Conservation (phyloP, 2,797 vertebrate genomes). For the Pseudomugil gertrudae region DNA sequence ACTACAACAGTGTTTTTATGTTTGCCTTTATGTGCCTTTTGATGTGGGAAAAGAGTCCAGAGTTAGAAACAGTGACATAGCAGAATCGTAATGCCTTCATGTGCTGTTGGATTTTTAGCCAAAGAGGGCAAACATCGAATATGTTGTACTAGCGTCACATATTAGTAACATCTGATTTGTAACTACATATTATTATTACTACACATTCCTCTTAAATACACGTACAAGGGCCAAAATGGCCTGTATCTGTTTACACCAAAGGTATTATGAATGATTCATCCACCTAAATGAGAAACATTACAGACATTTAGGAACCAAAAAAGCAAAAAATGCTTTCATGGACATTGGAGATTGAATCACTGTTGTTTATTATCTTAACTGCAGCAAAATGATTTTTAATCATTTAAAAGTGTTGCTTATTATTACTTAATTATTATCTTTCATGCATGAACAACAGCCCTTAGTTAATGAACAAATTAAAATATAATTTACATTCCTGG, state of each 20-base stretch:
- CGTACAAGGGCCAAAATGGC: not conserved
- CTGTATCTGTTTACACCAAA: slow-evolving; percentile 13
- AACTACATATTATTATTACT: not conserved
- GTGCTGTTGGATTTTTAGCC: slow-evolving; percentile 2
- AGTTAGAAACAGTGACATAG: slow-evolving; percentile 28
- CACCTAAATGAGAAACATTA: not conserved
- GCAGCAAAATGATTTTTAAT: slow-evolving; percentile 57
- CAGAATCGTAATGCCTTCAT: slow-evolving; percentile 11
- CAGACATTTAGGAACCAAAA: slow-evolving; percentile 7
- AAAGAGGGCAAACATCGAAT: not conserved
- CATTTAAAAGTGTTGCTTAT: slow-evolving; percentile 55
- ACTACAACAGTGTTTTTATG: slow-evolving; percentile 33
- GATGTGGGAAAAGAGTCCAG: slow-evolving; percentile 42
- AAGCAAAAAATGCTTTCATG: not conserved
- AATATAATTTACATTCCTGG: slow-evolving; percentile 64
- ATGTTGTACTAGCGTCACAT: not conserved
- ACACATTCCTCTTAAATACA: not conserved
- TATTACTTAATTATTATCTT: slow-evolving; percentile 66
- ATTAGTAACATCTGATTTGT: not conserved
- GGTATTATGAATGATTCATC: slow-evolving; percentile 14
- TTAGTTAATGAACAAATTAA: slow-evolving; percentile 67
- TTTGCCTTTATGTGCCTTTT: slow-evolving; percentile 7
- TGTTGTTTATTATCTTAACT: slow-evolving; percentile 22
- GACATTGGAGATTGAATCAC: slow-evolving; percentile 27
- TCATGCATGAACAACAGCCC: slow-evolving; percentile 62